Evolutionary conservation across 53 echinoderm and acorn worm species (phyloP).

Genomic region (Zoroaster sp.): DNA sequence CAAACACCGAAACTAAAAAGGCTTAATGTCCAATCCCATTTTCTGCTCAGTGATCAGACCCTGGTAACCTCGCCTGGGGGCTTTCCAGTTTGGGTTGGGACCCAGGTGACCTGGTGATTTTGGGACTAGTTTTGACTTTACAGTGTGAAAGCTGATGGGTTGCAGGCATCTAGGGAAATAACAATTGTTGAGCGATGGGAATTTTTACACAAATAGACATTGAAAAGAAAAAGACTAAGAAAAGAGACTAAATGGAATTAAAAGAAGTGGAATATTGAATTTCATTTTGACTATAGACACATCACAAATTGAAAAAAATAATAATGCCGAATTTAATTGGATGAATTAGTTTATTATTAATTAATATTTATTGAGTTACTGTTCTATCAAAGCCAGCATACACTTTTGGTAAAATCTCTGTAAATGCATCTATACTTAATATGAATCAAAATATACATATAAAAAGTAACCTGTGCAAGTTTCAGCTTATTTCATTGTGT

Average conservation of each 20-base stretch:
- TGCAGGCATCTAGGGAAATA: not conserved
- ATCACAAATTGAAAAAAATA: too few relatives aligned
- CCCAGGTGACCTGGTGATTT: not conserved
- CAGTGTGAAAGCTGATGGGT: slow-evolving; percentile 38
- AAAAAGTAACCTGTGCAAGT: too few relatives aligned
- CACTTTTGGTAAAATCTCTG: too few relatives aligned
- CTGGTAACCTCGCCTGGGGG: slow-evolving; percentile 33
- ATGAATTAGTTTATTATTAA: too few relatives aligned
- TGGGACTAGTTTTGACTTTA: not conserved
- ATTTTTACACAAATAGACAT: not conserved
- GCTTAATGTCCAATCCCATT: slow-evolving; percentile 26
- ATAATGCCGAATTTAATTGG: too few relatives aligned
- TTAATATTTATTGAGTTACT: too few relatives aligned
- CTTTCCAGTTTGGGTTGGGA: slow-evolving; percentile 26
- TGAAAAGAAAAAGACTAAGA: not conserved
- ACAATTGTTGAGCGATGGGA: not conserved
- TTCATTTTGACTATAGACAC: too few relatives aligned
- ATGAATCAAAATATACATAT: too few relatives aligned
- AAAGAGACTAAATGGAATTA: not conserved
- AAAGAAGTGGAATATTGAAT: too few relatives aligned
- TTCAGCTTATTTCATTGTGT: too few relatives aligned
- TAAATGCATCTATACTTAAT: too few relatives aligned
- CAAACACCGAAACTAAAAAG: slow-evolving; percentile 26
- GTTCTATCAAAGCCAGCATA: too few relatives aligned
- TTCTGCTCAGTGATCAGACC: not conserved